These are phyloP conservation scores for Cydia pomonella DNA, from an alignment of 1,140 invertebrate genomes.

Conservation along the genomic window DNA sequence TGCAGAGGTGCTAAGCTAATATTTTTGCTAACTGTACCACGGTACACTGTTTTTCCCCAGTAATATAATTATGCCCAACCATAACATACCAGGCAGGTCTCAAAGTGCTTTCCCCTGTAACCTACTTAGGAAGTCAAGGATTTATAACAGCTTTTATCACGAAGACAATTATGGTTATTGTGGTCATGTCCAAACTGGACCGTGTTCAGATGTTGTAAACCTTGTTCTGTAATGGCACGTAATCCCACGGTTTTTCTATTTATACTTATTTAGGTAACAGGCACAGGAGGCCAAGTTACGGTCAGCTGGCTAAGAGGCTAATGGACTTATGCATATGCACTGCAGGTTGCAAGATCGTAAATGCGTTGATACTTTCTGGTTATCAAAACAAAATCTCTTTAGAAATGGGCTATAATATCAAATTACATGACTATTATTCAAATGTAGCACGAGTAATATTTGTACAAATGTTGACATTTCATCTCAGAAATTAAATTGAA, in stretches of 20 bases:
- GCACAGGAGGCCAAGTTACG: background rate
- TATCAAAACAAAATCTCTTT: background rate
- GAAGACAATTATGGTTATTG: too few species aligned
- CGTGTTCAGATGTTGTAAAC: background rate
- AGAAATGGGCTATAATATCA: background rate
- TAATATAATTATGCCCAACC: too few species aligned
- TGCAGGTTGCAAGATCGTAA: background rate
- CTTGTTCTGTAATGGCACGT: background rate
- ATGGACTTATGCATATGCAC: background rate
- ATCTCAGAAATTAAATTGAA: too few species aligned
- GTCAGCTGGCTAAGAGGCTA: slow-evolving; percentile 4
- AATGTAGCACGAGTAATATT: background rate
- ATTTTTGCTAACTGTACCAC: too few species aligned
- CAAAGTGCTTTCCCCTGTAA: too few species aligned
- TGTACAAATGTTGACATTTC: too few species aligned
- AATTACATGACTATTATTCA: background rate
- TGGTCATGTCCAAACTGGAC: too few species aligned
- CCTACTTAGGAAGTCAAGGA: too few species aligned
- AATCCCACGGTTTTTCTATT: background rate
- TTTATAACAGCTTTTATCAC: too few species aligned
- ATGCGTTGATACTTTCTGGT: background rate
- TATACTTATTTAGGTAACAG: background rate
- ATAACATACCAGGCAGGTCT: too few species aligned
- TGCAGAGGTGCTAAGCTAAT: too few species aligned
- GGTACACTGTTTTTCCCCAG: too few species aligned